A percentile compares a stretch with the other conserved stretches of the same genome.
Conservation (phyloP, 2,113 vertebrate species). For the Panurus biarmicus region DNA sequence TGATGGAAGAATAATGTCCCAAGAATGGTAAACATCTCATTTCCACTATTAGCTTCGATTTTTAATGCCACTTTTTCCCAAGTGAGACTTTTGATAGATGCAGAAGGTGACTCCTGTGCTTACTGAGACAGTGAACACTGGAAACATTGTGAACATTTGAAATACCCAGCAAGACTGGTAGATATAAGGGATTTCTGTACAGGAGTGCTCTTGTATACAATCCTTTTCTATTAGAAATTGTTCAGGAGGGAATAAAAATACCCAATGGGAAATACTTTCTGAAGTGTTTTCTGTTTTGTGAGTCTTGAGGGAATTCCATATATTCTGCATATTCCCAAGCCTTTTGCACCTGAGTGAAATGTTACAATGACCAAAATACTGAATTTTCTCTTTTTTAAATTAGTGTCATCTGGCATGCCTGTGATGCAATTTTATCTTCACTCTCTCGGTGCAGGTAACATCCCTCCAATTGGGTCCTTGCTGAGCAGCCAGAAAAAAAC, state of each 20-base stretch:
- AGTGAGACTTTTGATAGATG: background rate
- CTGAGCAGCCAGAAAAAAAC: background rate
- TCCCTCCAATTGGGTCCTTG: background rate
- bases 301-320: background rate
- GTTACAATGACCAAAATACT: background rate
- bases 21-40: background rate
- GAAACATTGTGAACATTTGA: background rate
- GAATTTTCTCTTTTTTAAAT: background rate
- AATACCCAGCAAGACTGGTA: background rate
- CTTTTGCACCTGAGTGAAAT: background rate
- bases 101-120: background rate
- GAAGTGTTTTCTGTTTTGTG: background rate
- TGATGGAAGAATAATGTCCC: background rate
- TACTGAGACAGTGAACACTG: background rate
- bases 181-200: background rate
- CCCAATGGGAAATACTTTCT: background rate
- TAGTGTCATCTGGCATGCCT: rapidly evolving
- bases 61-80: background rate
- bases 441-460: no score
- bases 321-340: background rate
- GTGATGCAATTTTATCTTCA: background rate
- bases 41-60: background rate
- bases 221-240: background rate
- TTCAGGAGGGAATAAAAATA: conserved; percentile 10
- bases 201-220: background rate